Base-by-base conservation (phyloP, 2,797 vertebrate species). In the Hozukius guyotensis region DNA sequence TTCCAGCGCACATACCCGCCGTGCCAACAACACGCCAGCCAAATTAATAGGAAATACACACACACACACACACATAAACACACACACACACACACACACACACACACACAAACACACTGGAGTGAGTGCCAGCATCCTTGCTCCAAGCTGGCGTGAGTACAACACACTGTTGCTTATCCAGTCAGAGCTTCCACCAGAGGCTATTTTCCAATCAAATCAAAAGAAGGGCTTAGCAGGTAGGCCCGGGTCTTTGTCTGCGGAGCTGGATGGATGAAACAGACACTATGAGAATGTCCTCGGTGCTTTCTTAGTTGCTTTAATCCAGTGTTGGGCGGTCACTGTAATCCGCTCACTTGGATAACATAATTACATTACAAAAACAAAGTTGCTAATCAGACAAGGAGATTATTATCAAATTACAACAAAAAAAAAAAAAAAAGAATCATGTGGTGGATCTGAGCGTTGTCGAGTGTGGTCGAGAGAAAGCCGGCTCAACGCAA, bases 31-130 rank as follows among this genome's bases (percentile, higher is more conserved):
- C 86, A 86, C 82, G 31, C 69, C 83, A 81, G 87, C 92, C 89
- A 93, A 94, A 93, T 92, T 90, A 94, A 94, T 93, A 93, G 87
- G 80, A 91, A 93, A 91, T 83, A 75, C 84, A 62, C 75, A 49
- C 82, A 84, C 56, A 72, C 31, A 69, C 65, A 65, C 75, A 79
- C 38, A 66, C 36, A 69, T 22, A 42, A 25, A 65, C 27, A 71
- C 38, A 80, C 66, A 67, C 49, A 60, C 46, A 25, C 55, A 70
- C 75, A n/a, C 61, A 77, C 75, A 32, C 7, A 83, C 85, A 80
- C 57, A 57, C 53, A 59, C 56, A 29, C 27, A 13, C 11, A n/a
- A 3, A 76, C 83, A 67, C 77, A 61, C 81, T 27, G 63, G 46
- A 77, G 75, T 65, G 80, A 80, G 85, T 87, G 91, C 88, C 93